A percentile compares a stretch with the other conserved stretches of the same genome.
These are phyloP conservation scores for Sakesphorus luctuosus DNA, from an alignment of 2,113 vertebrate species.

Conservation along the genomic window DNA sequence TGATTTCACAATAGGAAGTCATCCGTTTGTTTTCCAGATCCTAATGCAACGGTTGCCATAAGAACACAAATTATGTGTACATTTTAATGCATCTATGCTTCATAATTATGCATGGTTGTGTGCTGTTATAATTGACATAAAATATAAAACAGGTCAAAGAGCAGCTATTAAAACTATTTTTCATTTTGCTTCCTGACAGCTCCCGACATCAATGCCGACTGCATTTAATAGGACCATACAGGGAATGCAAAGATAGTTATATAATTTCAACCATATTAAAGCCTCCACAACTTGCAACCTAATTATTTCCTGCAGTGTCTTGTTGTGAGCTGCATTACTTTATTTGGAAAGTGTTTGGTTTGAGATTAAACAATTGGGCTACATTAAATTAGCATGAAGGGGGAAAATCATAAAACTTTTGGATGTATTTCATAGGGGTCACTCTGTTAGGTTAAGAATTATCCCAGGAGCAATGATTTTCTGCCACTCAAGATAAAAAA, in stretches of 20 bases:
- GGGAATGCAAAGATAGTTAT: conserved; percentile 78
- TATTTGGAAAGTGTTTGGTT: conserved; percentile 57
- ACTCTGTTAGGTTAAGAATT: conserved; percentile 42
- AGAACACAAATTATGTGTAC: conserved; percentile 97
- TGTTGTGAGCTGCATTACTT: conserved; percentile 66
- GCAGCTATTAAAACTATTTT: conserved; percentile 99
- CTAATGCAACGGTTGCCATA: conserved; percentile 77
- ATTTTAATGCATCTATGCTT: conserved; percentile 94
- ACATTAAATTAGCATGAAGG: conserved; percentile 54
- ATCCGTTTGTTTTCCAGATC: conserved; percentile 77
- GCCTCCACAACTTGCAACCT: conserved; percentile 76
- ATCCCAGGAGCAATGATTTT: conserved; percentile 63
- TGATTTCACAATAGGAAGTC: conserved; percentile 67
- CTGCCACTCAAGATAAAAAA: conserved; percentile 61
- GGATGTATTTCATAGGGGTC: conserved; percentile 34
- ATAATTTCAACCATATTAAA: conserved; percentile 72
- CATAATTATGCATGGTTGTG: conserved; percentile 99
- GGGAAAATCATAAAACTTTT: conserved; percentile 58
- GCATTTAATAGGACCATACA: conserved; percentile 85
- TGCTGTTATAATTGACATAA: conserved; percentile 99
- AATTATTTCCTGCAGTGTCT: conserved; percentile 76
- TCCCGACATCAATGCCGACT: conserved; percentile 83
- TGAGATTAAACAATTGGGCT: conserved; percentile 55
- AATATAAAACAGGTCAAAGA: conserved; percentile 98
- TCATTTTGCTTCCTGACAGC: conserved; percentile 99